Evolutionary conservation across 2,797 vertebrate species (phyloP), one percentile per base, ranked within the genome.

Genomic region (Gobio occitaniae): DNA sequence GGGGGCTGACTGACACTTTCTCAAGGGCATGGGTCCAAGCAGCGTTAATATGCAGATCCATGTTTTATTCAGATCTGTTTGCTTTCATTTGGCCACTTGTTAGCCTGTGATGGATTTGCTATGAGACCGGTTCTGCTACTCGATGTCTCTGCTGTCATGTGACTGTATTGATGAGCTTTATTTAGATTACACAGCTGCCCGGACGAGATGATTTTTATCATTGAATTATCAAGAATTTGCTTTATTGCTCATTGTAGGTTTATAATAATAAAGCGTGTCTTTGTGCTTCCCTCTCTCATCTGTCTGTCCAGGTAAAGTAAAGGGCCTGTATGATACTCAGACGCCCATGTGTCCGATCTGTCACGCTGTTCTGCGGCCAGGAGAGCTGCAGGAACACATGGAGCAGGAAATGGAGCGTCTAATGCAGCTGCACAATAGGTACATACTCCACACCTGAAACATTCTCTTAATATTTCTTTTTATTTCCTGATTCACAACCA

Each of bases 321-420:
- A 97, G 91, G 92, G 90, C 11, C 92, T 98, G 82, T 99, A 96
- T 89, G 98, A 99, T 89, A 95, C 96, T 87, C 97, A 97, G 93
- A 95, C 96, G 66, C 98, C 97, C 0, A 92, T 97, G 85, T 99
- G 98, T 93, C 98, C 98, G 2, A 97, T 99, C 90, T 99, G 98
- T 91, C 97, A 98, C 91, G 92, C 96, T 32, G 91, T 97, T 32
- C 95, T 99, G 86, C 94, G 96, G 85, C 96, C 97, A 0, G 96
- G 96, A 44, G 98, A 99, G 88, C 92, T 99, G 86, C 97, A 97
- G 84, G 97, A 97, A 2, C 98, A 99, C 92, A 97, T 99, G 98
- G 96, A 98, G 86, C 97, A 98, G 91, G 98, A 99, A 90, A 89
- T 98, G 89, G 93, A 96, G 87, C 97, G 97, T 90, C 95, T 99